Percentiles rank a stretch among this genome's conserved stretches.
phyloP scores from a whole-genome alignment of 2,113 vertebrate genomes.

The Microtus ochrogaster region DNA sequence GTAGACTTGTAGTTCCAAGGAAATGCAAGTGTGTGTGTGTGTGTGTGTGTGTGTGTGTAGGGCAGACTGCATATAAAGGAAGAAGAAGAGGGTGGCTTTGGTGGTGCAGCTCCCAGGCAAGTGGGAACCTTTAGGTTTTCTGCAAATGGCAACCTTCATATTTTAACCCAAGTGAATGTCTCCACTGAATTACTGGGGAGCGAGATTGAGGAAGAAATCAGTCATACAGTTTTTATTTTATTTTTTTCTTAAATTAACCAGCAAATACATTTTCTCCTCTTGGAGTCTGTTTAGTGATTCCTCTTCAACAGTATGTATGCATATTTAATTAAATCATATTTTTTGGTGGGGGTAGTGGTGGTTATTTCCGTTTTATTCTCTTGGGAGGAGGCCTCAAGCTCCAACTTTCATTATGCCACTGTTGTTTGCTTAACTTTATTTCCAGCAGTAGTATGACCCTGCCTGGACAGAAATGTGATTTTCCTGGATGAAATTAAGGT shows the following conservation, averaged over 20 bases:
- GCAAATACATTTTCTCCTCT: constrained; percentile 25
- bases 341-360: neutral
- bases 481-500: constrained; percentile 54
- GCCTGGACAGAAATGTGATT: constrained; percentile 55
- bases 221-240: neutral
- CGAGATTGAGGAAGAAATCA: neutral
- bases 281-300: constrained; percentile 42
- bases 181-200: neutral
- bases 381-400: constrained; percentile 65
- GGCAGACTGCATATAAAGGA: neutral
- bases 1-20: neutral
- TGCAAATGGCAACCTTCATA: neutral
- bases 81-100: neutral
- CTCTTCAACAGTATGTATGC: constrained; percentile 56
- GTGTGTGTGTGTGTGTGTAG: neutral
- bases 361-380: constrained; percentile 65
- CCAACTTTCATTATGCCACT: constrained; percentile 69
- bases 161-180: constrained; percentile 15
- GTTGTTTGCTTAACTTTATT: constrained; percentile 70
- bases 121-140: neutral
- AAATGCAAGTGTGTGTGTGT: neutral
- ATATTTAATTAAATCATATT: constrained; percentile 77
- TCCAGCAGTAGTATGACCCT: constrained; percentile 59
- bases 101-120: neutral
- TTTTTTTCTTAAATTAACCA: constrained; percentile 5